Base-by-base conservation (phyloP, 2,888 invertebrate genomes). In the Ganaspis brasiliensis region DNA sequence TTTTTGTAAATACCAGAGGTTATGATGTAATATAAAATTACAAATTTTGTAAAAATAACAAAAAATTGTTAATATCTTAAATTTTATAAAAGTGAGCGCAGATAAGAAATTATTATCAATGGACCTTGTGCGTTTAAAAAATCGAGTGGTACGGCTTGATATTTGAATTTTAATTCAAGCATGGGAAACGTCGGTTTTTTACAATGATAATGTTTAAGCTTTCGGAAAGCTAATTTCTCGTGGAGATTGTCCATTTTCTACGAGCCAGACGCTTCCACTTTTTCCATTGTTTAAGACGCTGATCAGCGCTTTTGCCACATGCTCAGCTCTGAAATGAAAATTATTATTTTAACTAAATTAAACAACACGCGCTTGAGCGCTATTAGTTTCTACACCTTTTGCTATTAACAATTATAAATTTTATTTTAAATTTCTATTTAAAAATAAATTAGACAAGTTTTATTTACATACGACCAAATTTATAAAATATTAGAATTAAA, bases 241-340 rank as follows among this genome's bases (percentile, higher is more conserved):
- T 1, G 94, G 93, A 2, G 95, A 93, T 85, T 94, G 94, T 10
- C 94, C 94, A 84, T 95, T 95, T 86, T 95, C 95, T 35, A 95
- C 94, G 55, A 95, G 91, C 95, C 95, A 96, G 75, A 95, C 94
- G 0, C 94, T 94, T n/a, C 96, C 96, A 87, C 94, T 95, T 82
- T 94, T 93, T 10, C 94, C 95, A 84, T 94, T 95, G 78, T 93
- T 93, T 45, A 95, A 90, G 40, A 95, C 92, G 76, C 95, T 94
- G 52, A 95, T 92, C 77, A 95, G 90, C 14, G 94, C 93, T 83
- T 94, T 94, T 0, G 94, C 95, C n/a, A 95, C 94, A 88, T 95
- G 94, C 80, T 95, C 95, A 9, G 94, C 92, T 84, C 95, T 96
- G 92, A 3, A 93, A 93, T 79, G n/a, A n/a, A n/a, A n/a, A n/a